Percentiles rank a stretch among this genome's conserved stretches.
phyloP scores from a whole-genome alignment of 2,113 vertebrate species.

The Hemiscyllium ocellatum region DNA sequence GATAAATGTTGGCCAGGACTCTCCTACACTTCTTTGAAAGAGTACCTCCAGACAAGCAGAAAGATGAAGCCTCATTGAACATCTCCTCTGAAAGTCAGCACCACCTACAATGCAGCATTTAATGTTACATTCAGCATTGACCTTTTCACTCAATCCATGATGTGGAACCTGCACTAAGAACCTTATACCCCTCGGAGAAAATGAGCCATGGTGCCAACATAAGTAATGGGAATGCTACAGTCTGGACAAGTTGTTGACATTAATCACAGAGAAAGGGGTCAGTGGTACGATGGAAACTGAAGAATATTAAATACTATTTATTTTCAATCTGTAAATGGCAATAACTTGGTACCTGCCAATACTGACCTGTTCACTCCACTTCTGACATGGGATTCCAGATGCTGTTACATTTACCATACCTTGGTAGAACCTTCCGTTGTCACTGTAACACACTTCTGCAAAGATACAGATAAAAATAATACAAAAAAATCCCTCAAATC shows the following conservation, averaged over 20 bases:
- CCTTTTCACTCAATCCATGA: not conserved
- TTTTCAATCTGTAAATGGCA: not conserved
- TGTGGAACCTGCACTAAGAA: not conserved
- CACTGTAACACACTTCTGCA: constrained; percentile 69
- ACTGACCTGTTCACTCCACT: constrained; percentile 72
- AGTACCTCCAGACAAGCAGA: not conserved
- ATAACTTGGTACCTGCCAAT: not conserved
- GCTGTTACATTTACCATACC: constrained; percentile 62
- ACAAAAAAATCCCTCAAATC: not conserved
- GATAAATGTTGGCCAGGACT: not conserved
- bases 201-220: not conserved
- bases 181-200: not conserved
- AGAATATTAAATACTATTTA: not conserved
- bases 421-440: constrained; percentile 73
- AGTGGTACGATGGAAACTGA: not conserved
- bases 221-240: not conserved
- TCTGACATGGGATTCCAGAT: constrained; percentile 72
- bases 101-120: not conserved
- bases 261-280: not conserved
- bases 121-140: not conserved
- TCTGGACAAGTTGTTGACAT: not conserved
- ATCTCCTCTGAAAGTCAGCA: not conserved
- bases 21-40: not conserved
- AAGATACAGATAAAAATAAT: not conserved
- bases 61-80: not conserved